Conservation (phyloP, 2,113 vertebrate species). For the Pseudonaja textilis region DNA sequence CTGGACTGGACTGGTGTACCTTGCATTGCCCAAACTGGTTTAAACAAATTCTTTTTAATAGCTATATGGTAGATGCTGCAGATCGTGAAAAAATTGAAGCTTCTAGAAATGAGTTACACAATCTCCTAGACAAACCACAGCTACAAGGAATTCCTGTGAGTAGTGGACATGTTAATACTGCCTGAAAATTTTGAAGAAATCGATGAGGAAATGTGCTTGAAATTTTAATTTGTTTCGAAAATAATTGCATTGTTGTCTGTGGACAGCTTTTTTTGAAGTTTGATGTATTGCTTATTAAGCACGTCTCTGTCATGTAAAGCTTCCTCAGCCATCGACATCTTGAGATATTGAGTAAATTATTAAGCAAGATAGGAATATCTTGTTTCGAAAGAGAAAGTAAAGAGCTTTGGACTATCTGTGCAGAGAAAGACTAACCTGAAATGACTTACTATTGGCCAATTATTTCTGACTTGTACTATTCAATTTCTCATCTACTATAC, state of each 20-base stretch:
- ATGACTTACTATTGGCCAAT: background rate
- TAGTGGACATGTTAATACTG: constrained; percentile 31
- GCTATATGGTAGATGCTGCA: constrained; percentile 98
- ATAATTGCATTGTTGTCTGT: background rate
- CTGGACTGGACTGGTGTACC: background rate
- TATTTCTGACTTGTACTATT: background rate
- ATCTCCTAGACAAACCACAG: constrained; percentile 97
- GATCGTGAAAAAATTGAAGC: constrained; percentile 97
- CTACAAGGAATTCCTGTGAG: constrained; percentile 98
- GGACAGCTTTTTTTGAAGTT: background rate
- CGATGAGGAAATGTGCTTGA: background rate
- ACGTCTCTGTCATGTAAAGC: background rate
- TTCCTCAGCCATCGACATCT: background rate
- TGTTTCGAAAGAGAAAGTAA: background rate
- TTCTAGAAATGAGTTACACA: constrained; percentile 96
- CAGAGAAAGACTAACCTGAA: background rate
- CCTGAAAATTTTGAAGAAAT: background rate
- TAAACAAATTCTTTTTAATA: constrained; percentile 59
- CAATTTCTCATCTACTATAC: too few relatives aligned
- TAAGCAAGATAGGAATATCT: background rate
- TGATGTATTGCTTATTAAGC: background rate
- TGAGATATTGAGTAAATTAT: background rate
- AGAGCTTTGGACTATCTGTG: background rate
- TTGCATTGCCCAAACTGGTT: background rate
- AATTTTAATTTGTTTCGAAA: background rate